Evolutionary conservation across 2,888 invertebrate genomes (phyloP).

Genomic region (Tetragonula carbonaria): DNA sequence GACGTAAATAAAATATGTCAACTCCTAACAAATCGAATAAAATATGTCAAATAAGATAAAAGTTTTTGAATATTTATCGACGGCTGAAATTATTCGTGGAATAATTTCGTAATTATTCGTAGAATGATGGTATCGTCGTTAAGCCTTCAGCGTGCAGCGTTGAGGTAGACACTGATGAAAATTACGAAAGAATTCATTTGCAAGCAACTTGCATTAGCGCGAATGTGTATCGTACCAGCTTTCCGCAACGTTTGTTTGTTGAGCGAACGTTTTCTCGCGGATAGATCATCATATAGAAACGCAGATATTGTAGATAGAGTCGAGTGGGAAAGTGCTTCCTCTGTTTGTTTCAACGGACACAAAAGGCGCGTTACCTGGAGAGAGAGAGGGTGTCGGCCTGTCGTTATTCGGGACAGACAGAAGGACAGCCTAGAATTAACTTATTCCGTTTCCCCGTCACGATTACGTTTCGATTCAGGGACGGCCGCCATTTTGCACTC

Average conservation of each 20-base stretch:
- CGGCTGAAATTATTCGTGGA: too few relatives aligned
- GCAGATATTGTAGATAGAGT: not conserved
- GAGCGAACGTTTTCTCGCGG: constrained; percentile 21
- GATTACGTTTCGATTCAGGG: constrained; percentile 59
- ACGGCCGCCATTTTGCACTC: constrained; percentile 67
- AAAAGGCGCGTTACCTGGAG: constrained; percentile 19
- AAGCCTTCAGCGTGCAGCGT: too few relatives aligned
- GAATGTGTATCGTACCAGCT: not conserved
- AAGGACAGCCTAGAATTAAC: constrained; percentile 79
- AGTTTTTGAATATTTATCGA: too few relatives aligned
- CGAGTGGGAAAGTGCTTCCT: constrained; percentile 36
- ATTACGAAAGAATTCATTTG: not conserved
- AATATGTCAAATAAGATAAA: too few relatives aligned
- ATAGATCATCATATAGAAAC: not conserved
- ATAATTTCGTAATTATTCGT: too few relatives aligned
- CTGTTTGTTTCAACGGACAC: constrained; percentile 65
- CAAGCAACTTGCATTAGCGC: not conserved
- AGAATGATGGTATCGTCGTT: too few relatives aligned
- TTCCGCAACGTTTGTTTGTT: not conserved
- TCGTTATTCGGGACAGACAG: constrained; percentile 66
- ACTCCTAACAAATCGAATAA: too few relatives aligned
- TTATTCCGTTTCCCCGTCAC: constrained; percentile 59
- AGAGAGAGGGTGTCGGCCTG: constrained; percentile 67
- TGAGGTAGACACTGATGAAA: not conserved
- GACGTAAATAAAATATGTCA: too few relatives aligned